Evolutionary conservation across 2,113 vertebrate genomes (phyloP).

Genomic region (Centropristis striata): DNA sequence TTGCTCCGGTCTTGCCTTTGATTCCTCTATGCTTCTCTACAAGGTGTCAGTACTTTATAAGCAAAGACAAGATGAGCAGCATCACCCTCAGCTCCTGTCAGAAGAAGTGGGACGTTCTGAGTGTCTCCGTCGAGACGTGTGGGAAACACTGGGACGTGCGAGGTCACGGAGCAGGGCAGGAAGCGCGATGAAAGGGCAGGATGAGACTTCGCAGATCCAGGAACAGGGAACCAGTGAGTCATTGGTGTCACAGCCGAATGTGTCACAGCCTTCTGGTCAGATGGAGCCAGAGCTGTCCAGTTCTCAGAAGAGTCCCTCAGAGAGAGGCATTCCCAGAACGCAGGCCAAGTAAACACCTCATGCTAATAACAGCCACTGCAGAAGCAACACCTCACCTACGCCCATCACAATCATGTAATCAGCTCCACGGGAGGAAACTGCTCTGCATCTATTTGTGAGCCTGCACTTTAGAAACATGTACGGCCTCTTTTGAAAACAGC

Average conservation of each 20-base stretch:
- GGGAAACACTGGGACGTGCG: slow-evolving; percentile 29
- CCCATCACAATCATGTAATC: slow-evolving; percentile 55
- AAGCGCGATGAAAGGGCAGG: slow-evolving; percentile 22
- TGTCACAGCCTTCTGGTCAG: slow-evolving; percentile 76
- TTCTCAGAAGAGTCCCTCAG: slow-evolving; percentile 53
- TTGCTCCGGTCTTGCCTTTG: background rate
- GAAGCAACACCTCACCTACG: slow-evolving; percentile 52
- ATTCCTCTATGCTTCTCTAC: background rate
- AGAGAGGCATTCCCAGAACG: slow-evolving; percentile 59
- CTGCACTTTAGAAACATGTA: background rate
- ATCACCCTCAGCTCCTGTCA: slow-evolving; percentile 16
- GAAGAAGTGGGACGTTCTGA: slow-evolving; percentile 46
- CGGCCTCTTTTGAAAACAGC: background rate
- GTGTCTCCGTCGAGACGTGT: slow-evolving; percentile 23
- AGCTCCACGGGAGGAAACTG: slow-evolving; percentile 23
- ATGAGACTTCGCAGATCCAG: slow-evolving; percentile 73
- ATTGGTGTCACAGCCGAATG: slow-evolving; percentile 60
- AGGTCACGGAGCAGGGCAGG: slow-evolving; percentile 37
- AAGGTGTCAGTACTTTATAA: background rate
- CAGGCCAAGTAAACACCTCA: slow-evolving; percentile 54
- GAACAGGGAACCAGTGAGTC: slow-evolving; percentile 67
- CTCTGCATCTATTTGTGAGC: slow-evolving; percentile 30
- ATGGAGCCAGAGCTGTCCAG: slow-evolving; percentile 46
- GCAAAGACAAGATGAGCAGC: slow-evolving; percentile 1
- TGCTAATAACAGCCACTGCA: slow-evolving; percentile 39